Conservation (phyloP, 2,113 vertebrate genomes). For the Rhagologus leucostigma region DNA sequence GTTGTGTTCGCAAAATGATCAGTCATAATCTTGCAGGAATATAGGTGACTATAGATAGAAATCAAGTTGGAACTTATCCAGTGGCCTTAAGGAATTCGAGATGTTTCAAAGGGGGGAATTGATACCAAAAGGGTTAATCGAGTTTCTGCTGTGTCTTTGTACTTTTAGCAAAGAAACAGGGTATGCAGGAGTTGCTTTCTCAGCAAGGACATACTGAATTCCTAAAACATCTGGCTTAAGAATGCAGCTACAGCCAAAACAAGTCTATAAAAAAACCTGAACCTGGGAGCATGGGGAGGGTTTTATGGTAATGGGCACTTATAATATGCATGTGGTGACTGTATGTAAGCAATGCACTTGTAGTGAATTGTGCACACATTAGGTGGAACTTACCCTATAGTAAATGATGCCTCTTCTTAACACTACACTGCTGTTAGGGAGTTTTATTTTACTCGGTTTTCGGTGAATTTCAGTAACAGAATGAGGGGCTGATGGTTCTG, state of each 20-base stretch:
- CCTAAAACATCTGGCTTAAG: neutral
- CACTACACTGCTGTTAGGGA: neutral
- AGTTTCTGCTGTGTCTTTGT: neutral
- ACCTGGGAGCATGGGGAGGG: neutral
- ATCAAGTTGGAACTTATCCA: rapidly evolving
- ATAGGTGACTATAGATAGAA: neutral
- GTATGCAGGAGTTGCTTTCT: neutral
- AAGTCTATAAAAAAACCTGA: neutral
- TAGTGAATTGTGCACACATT: rapidly evolving
- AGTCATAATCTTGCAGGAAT: neutral
- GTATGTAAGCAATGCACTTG: neutral
- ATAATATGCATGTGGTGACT: neutral
- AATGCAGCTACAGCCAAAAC: neutral
- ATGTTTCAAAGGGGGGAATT: neutral
- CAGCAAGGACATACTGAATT: neutral
- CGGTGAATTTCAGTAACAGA: neutral
- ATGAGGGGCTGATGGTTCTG: rapidly evolving
- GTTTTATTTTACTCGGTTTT: neutral
- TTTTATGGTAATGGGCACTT: neutral
- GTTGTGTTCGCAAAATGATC: neutral
- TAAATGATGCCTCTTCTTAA: neutral
- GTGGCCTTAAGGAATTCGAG: neutral
- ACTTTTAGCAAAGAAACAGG: neutral
- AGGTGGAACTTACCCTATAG: neutral
- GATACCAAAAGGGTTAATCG: neutral